These are phyloP conservation scores for Omphaloscelis lunosa DNA, from an alignment of 2,888 invertebrate genomes.

Conservation along the genomic window DNA sequence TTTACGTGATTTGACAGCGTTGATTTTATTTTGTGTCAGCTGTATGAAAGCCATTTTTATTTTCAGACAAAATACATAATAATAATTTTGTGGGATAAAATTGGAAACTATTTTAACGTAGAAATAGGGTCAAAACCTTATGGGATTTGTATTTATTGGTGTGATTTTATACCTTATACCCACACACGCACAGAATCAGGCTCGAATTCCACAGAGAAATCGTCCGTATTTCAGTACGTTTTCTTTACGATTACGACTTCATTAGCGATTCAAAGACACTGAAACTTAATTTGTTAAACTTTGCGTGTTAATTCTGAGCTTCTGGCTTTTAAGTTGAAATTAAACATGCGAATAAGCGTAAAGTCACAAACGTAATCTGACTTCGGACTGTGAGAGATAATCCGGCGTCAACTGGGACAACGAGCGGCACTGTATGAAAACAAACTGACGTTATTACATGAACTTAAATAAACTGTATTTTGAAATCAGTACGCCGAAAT, in stretches of 20 bases:
- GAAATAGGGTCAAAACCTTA: background rate
- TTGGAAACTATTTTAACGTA: constrained; percentile 1
- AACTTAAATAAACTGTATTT: constrained; percentile 41
- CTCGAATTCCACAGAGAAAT: background rate
- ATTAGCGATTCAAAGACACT: constrained; percentile 33
- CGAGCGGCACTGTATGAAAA: constrained; percentile 29
- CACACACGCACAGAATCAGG: background rate
- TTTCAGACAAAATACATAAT: constrained; percentile 9
- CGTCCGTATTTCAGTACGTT: constrained; percentile 19
- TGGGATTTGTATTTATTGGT: background rate
- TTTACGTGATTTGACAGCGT: constrained; percentile 38
- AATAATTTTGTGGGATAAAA: constrained; percentile 1
- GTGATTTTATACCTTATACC: constrained; percentile 1
- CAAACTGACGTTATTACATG: constrained; percentile 33
- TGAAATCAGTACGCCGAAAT: constrained; percentile 18
- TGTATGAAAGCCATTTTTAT: constrained; percentile 15
- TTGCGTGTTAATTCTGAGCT: constrained; percentile 46
- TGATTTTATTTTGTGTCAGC: constrained; percentile 35
- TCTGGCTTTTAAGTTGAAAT: constrained; percentile 48
- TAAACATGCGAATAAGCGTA: constrained; percentile 48
- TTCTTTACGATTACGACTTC: constrained; percentile 36
- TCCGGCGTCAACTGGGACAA: constrained; percentile 28
- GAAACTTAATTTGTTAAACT: constrained; percentile 54
- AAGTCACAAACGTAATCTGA: constrained; percentile 41
- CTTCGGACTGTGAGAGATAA: constrained; percentile 43